Evolutionary conservation across 1,140 invertebrate species (phyloP), one percentile per base, ranked within the genome.

Genomic region (Drosophila littoralis): DNA sequence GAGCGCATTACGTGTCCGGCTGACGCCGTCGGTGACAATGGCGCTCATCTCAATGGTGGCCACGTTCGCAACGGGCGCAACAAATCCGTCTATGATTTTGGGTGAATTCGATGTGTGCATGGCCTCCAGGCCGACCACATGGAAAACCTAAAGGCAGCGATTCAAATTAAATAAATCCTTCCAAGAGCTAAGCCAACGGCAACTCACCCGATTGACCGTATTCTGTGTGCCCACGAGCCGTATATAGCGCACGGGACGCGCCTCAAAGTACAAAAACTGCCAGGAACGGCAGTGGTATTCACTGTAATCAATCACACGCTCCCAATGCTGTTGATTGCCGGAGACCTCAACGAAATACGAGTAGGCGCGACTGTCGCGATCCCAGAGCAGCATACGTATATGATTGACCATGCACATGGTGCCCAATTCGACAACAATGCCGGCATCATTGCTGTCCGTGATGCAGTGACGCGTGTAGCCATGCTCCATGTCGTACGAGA

Each of bases 281-380:
- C 98, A 99, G 13, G 98, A 99, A 58, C 98, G 95, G 91, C 99
- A 99, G 91, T 96, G 95, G 93, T 97, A 99, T 57, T 95, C 93
- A 55, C 96, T 96, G 93, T 99, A 96, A 93, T 99, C 98, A 46
- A 99, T 95, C 35, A 99, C 96, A 66, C 96, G 94, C 59, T 97
- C 95, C 98, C 98, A 99, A 92, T 99, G 97, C 93, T 97, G 97
- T 92, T 97, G 96, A 94, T 99, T 97, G 93, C 99, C 97, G 0
- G 98, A 99, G 9, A 99, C 97, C 93, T 99, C 98, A 69, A 99
- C 96, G 89, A 96, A 99, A 93, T 99, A 99, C 0, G 98, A 98
- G 93, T 99, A 99, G 1, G 98, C 98, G 68, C 98, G 95, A 88
- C 95, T 94, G 93, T 99, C 98, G 80, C 96, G 94, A 93, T 99